phyloP scores from a whole-genome alignment of 1,140 invertebrate species.

The Penaeus vannamei region DNA sequence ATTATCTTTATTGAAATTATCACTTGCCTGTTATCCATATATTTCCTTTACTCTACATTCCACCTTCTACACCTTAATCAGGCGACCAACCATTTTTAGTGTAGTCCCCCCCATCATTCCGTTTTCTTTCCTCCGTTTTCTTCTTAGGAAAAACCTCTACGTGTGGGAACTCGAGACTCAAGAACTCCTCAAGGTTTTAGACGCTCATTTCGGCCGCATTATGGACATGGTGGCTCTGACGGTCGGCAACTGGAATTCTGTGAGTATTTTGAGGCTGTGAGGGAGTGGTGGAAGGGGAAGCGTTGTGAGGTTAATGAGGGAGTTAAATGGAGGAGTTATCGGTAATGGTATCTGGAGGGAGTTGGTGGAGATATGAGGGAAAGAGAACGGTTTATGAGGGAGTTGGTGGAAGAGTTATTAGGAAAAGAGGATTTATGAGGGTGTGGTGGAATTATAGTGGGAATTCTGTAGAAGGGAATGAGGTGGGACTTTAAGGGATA shows the following conservation, averaged over 20 bases:
- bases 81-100: not conserved
- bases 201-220: slow-evolving; percentile 97
- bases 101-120: not conserved
- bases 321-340: no score
- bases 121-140: not conserved
- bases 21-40: no score
- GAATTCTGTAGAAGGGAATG: no score
- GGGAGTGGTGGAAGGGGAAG: not conserved
- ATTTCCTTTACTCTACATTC: not conserved
- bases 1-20: not conserved
- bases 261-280: slow-evolving; percentile 62
- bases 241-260: slow-evolving; percentile 91
- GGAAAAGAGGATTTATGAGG: no score
- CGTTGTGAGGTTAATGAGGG: no score
- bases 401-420: no score
- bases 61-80: not conserved
- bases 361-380: no score
- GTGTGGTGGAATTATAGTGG: no score
- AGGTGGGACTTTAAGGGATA: no score
- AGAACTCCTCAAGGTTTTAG: slow-evolving; percentile 90
- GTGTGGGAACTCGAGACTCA: slow-evolving; percentile 89
- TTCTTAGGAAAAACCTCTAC: slow-evolving; percentile 92
- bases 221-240: slow-evolving; percentile 90
- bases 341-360: no score
- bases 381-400: no score